Conservation (phyloP, 2,797 vertebrate genomes). For the Sebastes itinus region DNA sequence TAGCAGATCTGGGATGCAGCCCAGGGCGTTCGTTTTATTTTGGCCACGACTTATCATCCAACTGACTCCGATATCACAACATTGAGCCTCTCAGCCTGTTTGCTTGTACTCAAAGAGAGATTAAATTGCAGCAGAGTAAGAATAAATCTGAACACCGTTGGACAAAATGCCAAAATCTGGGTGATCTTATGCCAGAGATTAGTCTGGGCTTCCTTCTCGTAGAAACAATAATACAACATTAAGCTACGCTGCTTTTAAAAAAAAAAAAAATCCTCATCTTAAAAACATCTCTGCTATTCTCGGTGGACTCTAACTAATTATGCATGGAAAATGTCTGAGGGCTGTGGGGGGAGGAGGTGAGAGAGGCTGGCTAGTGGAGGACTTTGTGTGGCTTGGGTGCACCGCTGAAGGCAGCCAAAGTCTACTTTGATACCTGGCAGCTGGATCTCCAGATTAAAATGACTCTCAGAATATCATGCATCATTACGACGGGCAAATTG, state of each 20-base stretch:
- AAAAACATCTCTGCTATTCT: conserved; percentile 44
- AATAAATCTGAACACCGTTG: conserved; percentile 15
- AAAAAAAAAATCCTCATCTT: conserved; percentile 21
- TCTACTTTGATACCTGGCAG: conserved; percentile 71
- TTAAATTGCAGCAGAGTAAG: conserved; percentile 17
- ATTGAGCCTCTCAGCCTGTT: conserved; percentile 22
- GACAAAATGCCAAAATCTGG: conserved; percentile 28
- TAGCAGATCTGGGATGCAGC: conserved; percentile 57
- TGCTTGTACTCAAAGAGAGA: conserved; percentile 31
- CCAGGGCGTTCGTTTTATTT: conserved; percentile 62
- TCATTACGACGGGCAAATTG: conserved; percentile 63
- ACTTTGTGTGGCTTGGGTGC: conserved; percentile 57
- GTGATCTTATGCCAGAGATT: conserved; percentile 28
- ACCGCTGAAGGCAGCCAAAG: conserved; percentile 55
- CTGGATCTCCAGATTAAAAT: conserved; percentile 67
- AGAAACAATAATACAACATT: conserved; percentile 39
- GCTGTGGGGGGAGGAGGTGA: conserved; percentile 50
- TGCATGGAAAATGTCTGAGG: conserved; percentile 68
- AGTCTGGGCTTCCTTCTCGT: conserved; percentile 16
- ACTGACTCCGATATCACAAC: conserved; percentile 33
- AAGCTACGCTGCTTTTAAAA: conserved; percentile 27
- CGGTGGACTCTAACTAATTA: conserved; percentile 72
- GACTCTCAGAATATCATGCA: conserved; percentile 58
- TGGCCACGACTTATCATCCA: conserved; percentile 43
- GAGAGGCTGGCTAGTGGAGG: conserved; percentile 36